These are phyloP conservation scores for Crotalus horridus DNA, from an alignment of 2,113 vertebrate species.

Conservation along the genomic window DNA sequence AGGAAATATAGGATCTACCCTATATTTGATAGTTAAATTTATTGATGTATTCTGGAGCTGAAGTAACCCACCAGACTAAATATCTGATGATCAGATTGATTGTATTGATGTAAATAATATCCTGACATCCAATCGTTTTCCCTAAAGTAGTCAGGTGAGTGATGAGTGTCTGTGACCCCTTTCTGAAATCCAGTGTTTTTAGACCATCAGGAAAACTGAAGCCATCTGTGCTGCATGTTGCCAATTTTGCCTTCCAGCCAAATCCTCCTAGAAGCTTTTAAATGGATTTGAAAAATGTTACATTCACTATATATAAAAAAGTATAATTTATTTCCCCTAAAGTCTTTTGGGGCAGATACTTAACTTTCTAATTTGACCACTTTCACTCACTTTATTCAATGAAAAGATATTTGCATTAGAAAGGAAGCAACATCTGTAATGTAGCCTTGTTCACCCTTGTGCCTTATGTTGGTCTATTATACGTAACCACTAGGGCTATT, in stretches of 20 bases:
- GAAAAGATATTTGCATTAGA: background rate
- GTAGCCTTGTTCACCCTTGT: background rate
- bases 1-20: background rate
- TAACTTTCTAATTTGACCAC: background rate
- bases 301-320: background rate
- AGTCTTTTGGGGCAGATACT: background rate
- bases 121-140: background rate
- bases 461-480: no score
- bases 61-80: background rate
- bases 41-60: background rate
- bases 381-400: background rate
- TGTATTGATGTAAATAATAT: background rate
- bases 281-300: constrained; percentile 5
- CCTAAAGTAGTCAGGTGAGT: background rate
- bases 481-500: no score
- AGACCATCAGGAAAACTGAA: background rate
- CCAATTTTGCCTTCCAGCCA: background rate
- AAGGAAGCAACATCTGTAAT: background rate
- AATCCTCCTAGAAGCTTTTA: background rate
- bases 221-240: background rate
- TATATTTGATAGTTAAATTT: background rate
- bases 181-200: background rate
- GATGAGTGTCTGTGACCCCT: no score
- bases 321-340: background rate
- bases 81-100: background rate